Conservation (phyloP, 2,113 vertebrate species). For the Sinosuthora webbiana region DNA sequence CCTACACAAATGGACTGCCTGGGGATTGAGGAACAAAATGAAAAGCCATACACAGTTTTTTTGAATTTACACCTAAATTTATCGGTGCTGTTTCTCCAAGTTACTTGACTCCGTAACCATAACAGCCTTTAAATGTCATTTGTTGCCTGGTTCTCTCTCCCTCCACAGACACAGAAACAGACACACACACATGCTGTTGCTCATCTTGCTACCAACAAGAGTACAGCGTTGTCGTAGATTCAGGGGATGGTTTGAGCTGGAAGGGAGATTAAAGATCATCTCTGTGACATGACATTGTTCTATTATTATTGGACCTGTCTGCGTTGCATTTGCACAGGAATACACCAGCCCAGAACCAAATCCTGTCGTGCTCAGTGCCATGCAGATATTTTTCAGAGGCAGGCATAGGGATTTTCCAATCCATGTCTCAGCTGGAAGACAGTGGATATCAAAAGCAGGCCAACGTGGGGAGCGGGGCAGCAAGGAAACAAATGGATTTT, state of each 20-base stretch:
- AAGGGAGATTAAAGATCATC: not conserved
- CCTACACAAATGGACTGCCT: not conserved
- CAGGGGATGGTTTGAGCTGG: not conserved
- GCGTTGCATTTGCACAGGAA: fast-evolving
- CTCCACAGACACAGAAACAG: not conserved
- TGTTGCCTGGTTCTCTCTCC: not conserved
- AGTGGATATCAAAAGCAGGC: not conserved
- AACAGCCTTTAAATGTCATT: not conserved
- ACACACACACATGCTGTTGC: not conserved
- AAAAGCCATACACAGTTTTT: not conserved
- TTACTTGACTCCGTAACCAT: not conserved
- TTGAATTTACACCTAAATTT: not conserved
- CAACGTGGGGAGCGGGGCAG: fast-evolving
- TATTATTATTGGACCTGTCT: fast-evolving
- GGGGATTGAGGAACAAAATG: not conserved
- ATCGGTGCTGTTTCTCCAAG: not conserved
- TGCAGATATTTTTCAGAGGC: not conserved
- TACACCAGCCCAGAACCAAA: not conserved
- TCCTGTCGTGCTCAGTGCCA: not conserved
- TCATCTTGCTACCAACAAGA: not conserved
- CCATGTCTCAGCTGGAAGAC: not conserved
- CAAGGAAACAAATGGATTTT: not conserved
- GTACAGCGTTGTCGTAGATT: not conserved
- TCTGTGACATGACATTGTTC: no score
- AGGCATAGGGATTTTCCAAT: not conserved